phyloP scores from a whole-genome alignment of 1,140 invertebrate species.

The Saccostrea glomerata region DNA sequence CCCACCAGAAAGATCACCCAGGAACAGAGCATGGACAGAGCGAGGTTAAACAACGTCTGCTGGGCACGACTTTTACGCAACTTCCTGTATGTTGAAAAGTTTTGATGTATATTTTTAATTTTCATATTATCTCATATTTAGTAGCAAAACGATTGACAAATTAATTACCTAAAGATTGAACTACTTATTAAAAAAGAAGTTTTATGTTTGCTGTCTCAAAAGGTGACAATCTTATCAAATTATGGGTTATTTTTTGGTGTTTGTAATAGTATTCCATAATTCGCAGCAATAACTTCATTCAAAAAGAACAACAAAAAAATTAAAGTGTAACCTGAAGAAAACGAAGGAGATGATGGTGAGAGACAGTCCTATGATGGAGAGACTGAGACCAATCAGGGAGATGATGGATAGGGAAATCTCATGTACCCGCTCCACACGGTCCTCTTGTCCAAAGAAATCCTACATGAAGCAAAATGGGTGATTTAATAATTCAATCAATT shows the following conservation, averaged over 20 bases:
- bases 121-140: not conserved
- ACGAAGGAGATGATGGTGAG: conserved; percentile 74
- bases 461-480: conserved; percentile 28
- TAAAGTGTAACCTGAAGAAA: conserved; percentile 70
- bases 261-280: no score
- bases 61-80: conserved; percentile 74
- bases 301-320: not conserved
- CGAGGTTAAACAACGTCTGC: conserved; percentile 74
- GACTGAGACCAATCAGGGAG: conserved; percentile 71
- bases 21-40: conserved; percentile 70
- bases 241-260: no score
- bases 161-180: no score
- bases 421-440: conserved; percentile 61
- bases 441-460: conserved; percentile 71
- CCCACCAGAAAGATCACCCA: conserved; percentile 73
- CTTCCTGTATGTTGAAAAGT: conserved; percentile 66
- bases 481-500: no score
- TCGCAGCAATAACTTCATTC: no score
- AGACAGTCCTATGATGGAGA: conserved; percentile 73
- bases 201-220: no score
- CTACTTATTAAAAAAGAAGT: no score
- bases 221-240: no score
- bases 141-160: no score
- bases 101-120: not conserved
- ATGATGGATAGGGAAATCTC: conserved; percentile 72